Evolutionary conservation across 2,113 vertebrate species (phyloP).

Genomic region (Entomyzon cyanotis): DNA sequence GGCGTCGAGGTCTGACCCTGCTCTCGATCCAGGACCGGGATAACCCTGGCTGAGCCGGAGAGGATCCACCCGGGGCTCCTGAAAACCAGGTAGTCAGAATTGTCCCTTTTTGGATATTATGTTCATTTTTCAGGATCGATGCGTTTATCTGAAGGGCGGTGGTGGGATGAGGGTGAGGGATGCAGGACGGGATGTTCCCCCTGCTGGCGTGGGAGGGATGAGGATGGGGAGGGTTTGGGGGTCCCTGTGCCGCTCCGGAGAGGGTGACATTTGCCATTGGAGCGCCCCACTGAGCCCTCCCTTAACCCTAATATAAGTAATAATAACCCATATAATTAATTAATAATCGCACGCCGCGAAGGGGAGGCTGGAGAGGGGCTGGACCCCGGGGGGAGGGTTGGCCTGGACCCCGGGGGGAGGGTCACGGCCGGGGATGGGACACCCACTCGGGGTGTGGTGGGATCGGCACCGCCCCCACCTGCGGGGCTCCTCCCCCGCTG

Average conservation of each 20-base stretch:
- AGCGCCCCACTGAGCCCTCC: accelerated
- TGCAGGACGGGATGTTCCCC: background rate
- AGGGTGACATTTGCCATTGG: accelerated
- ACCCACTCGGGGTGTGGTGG: background rate
- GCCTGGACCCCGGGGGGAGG: background rate
- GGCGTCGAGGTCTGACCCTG: background rate
- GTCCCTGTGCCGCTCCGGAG: background rate
- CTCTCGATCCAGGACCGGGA: background rate
- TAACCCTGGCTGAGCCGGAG: background rate
- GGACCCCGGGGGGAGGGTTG: background rate
- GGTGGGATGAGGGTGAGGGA: background rate
- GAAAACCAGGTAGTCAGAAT: background rate
- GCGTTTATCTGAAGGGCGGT: accelerated
- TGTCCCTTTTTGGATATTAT: accelerated
- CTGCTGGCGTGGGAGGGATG: background rate
- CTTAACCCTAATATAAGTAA: background rate
- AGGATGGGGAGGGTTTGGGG: background rate
- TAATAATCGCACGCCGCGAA: accelerated
- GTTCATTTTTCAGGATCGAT: background rate
- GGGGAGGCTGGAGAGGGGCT: no score
- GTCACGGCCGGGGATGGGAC: background rate
- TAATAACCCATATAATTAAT: background rate
- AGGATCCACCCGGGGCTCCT: background rate
- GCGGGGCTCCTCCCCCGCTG: no score
- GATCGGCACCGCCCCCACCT: no score